phyloP scores from a whole-genome alignment of 2,797 vertebrate species.

The Staurois parvus region DNA sequence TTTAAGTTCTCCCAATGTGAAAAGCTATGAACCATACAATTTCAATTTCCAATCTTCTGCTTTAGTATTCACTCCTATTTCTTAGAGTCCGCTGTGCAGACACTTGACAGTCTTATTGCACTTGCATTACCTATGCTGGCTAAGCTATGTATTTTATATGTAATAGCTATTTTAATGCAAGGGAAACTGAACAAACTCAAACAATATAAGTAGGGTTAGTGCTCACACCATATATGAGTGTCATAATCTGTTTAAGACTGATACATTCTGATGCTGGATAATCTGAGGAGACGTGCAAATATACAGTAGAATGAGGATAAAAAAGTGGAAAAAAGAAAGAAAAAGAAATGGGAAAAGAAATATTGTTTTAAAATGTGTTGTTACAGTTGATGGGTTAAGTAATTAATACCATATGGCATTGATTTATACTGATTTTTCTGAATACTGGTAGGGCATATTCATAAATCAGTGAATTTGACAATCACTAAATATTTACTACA shows the following conservation, averaged over 20 bases:
- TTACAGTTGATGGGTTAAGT: too few species aligned
- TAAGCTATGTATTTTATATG: slow-evolving; percentile 59
- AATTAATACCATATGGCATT: too few species aligned
- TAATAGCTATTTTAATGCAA: slow-evolving; percentile 48
- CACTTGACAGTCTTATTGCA: slow-evolving; percentile 55
- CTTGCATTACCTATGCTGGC: slow-evolving; percentile 34
- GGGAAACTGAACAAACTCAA: background rate
- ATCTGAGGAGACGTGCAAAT: background rate
- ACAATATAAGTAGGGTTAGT: slow-evolving; percentile 1
- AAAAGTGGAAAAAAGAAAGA: background rate
- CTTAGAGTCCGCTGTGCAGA: slow-evolving; percentile 58
- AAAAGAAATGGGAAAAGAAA: background rate
- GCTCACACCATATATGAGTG: background rate
- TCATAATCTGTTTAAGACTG: slow-evolving; percentile 1
- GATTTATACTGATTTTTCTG: too few species aligned
- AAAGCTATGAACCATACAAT: slow-evolving; percentile 76
- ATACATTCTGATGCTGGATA: background rate
- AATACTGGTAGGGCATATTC: too few species aligned
- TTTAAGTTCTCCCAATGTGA: slow-evolving; percentile 72
- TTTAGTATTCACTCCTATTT: slow-evolving; percentile 72
- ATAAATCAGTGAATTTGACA: too few species aligned
- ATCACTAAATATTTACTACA: too few species aligned
- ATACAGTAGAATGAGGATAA: background rate
- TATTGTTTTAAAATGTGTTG: too few species aligned
- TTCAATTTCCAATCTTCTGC: slow-evolving; percentile 73